Evolutionary conservation across 2,888 invertebrate species (phyloP).

Genomic region (Lasioglossum malachurum): DNA sequence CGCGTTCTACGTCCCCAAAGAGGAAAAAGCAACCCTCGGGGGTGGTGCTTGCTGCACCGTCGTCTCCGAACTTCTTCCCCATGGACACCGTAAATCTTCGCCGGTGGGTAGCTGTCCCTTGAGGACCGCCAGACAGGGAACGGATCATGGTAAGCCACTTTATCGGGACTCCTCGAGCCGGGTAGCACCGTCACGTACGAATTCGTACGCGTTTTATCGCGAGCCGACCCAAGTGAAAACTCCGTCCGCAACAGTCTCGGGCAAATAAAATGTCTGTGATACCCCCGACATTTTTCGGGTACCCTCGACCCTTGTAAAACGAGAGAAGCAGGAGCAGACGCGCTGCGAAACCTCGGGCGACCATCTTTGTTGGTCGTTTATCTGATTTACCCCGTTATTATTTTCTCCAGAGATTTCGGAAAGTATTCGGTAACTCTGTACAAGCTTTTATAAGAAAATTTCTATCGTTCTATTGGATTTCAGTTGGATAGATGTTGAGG

Average conservation of each 20-base stretch:
- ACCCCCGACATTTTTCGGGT: background rate
- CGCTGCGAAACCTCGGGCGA: background rate
- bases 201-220: constrained; percentile 36
- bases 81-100: constrained; percentile 69
- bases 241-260: background rate
- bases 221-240: background rate
- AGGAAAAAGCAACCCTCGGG: constrained; percentile 41
- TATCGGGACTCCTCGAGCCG: constrained; percentile 49
- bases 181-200: constrained; percentile 18
- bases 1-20: constrained; percentile 31
- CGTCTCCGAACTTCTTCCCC: constrained; percentile 68
- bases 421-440: background rate
- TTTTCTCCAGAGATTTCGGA: background rate
- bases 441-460: background rate
- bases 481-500: background rate
- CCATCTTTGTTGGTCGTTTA: background rate
- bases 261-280: background rate
- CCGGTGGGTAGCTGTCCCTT: constrained; percentile 38
- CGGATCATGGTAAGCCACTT: constrained; percentile 60
- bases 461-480: background rate
- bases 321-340: background rate
- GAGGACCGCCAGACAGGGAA: constrained; percentile 56
- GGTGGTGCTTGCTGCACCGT: constrained; percentile 39
- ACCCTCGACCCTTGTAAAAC: background rate
- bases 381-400: background rate